A percentile compares a stretch with the other conserved stretches of the same genome.
Conservation (phyloP, 2,113 vertebrate genomes). For the Athene cunicularia region DNA sequence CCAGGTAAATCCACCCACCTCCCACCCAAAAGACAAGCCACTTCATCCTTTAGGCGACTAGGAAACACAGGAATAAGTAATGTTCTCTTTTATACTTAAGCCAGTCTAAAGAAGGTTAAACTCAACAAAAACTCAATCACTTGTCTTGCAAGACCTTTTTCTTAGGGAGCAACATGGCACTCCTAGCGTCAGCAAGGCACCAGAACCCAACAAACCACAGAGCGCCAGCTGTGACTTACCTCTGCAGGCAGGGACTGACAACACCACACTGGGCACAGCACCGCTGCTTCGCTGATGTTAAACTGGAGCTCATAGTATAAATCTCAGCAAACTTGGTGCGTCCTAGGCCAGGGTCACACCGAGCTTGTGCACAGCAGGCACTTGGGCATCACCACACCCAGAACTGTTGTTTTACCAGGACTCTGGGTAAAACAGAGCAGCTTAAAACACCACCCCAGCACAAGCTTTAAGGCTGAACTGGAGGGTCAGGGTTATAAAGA, state of each 20-base stretch:
- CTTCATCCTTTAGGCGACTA: no score
- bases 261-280: accelerated
- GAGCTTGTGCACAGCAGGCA: accelerated
- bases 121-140: accelerated
- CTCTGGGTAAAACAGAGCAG: accelerated
- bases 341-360: accelerated
- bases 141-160: neutral
- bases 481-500: neutral
- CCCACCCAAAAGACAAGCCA: neutral
- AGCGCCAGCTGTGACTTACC: accelerated
- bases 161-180: accelerated
- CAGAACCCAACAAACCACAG: neutral
- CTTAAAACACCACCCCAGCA: accelerated
- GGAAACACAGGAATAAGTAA: neutral
- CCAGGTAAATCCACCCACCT: neutral
- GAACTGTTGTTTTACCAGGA: accelerated
- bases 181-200: accelerated
- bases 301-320: accelerated
- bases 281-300: accelerated
- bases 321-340: neutral
- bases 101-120: neutral
- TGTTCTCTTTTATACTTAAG: neutral
- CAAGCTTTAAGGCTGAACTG: no score
- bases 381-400: accelerated
- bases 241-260: accelerated